phyloP scores from a whole-genome alignment of 92 coral and sea anemone genomes.

The Palythoa grandiflora region DNA sequence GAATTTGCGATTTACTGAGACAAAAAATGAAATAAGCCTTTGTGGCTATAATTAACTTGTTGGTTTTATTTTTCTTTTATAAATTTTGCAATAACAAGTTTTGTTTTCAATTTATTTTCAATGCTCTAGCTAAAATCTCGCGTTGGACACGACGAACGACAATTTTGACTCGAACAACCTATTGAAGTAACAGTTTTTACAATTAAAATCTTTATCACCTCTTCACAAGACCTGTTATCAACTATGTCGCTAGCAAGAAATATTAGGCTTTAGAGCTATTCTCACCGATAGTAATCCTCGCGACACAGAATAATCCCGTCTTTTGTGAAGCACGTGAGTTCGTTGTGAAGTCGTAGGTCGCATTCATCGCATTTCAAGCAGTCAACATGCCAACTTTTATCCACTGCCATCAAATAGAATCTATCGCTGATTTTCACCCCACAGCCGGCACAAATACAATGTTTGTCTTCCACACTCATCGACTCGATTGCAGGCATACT shows the following conservation, averaged over 20 bases:
- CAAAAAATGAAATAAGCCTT: background rate
- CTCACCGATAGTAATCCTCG: constrained; percentile 93
- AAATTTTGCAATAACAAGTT: background rate
- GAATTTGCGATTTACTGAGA: constrained; percentile 12
- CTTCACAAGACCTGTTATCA: background rate
- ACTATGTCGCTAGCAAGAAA: background rate
- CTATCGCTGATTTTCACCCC: constrained; percentile 86
- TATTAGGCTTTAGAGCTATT: background rate
- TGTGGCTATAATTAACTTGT: constrained; percentile 12
- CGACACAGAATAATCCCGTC: constrained; percentile 93
- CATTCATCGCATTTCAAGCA: constrained; percentile 96
- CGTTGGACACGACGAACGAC: background rate
- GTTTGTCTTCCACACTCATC: constrained; percentile 69
- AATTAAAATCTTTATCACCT: background rate
- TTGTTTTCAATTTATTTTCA: background rate
- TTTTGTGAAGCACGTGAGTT: constrained; percentile 90
- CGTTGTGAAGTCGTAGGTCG: constrained; percentile 84
- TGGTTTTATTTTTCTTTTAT: background rate
- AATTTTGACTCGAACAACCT: background rate
- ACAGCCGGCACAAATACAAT: constrained; percentile 90
- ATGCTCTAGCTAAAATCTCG: background rate
- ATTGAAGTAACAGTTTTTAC: constrained; percentile 9
- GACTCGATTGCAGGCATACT: constrained; percentile 84
- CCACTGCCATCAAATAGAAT: constrained; percentile 92
- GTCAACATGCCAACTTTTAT: constrained; percentile 89